Conservation (phyloP, 2,797 vertebrate genomes). For the Gadopsis bispinosus region DNA sequence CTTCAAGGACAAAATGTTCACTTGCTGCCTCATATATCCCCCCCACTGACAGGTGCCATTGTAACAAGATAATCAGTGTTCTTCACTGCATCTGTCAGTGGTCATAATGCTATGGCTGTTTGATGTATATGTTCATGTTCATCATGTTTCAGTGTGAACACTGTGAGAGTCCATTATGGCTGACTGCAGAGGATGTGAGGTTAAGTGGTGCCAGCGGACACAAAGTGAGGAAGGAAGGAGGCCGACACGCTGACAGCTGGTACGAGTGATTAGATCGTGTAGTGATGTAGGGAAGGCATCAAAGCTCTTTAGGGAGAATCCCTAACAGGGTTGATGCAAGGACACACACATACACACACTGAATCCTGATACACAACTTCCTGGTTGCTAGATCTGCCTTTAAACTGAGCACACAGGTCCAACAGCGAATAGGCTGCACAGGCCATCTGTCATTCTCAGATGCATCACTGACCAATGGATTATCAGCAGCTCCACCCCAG, state of each 20-base stretch:
- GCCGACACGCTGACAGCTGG: constrained; percentile 82
- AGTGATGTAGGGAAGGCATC: constrained; percentile 71
- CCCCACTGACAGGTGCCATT: no score
- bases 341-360: constrained; percentile 37
- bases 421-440: constrained; percentile 39
- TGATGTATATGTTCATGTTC: constrained; percentile 9
- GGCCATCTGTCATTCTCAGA: constrained; percentile 68
- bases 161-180: constrained; percentile 59
- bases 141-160: constrained; percentile 51
- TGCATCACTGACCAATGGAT: constrained; percentile 64
- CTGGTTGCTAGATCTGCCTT: constrained; percentile 55
- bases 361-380: constrained; percentile 57
- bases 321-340: constrained; percentile 63
- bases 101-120: no score
- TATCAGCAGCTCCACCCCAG: constrained; percentile 34
- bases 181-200: constrained; percentile 66
- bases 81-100: no score
- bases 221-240: constrained; percentile 54
- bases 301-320: constrained; percentile 80
- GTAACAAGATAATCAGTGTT: no score
- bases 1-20: no score
- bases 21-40: no score
- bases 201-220: constrained; percentile 69
- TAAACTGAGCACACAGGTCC: constrained; percentile 43
- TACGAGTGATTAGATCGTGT: constrained; percentile 74